Base-by-base conservation (phyloP, 37 sponge, comb jelly and placozoan species). In the Cladorhizidae sp. region DNA sequence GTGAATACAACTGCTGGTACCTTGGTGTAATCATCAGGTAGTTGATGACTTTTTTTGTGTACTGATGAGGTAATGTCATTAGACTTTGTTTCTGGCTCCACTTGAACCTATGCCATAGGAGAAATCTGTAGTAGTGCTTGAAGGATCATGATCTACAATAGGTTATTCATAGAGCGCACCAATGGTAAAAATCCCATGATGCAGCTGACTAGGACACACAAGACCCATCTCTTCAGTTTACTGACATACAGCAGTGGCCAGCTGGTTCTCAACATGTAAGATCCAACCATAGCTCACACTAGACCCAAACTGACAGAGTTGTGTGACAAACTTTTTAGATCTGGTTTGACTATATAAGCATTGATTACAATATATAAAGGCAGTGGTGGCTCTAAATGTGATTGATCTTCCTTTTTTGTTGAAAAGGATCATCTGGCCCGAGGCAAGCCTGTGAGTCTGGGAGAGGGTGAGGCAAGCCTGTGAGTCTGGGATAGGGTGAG, bases 121-220 rank as follows among this genome's bases (percentile, higher is more conserved):
- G 17, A 55, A 74, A 52, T 25, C 75, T 54, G 11, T 74, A 50
- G 62, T 61, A n/a, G 62, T 61, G 22, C 62, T 61, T 23, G 62
- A 61, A n/a, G 62, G 25, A 51, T 74, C 23, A 21, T 74, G 57
- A 50, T 74, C 75, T 25, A 74, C 7, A 26, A n/a, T n/a, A n/a
- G n/a, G n/a, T n/a, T n/a, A n/a, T n/a, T 74, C 49, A 50, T 74
- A 52, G 9, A 74, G 75, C 5, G 75, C 75, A 74, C 75, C 75
- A 50, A 74, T 11, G 15, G 75, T 61, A 22, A 61, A 61, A 22
- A 61, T 6, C 62, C 62, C 62, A n/a, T 61, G 17, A 22, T 61
- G 62, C 26, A 70, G 40, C 72, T 70, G 72, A 20, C 23, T 42
- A 7, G 72, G 37, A 31, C 41, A 39, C 72, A 70, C 72, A 70